phyloP scores from a whole-genome alignment of 2,797 vertebrate genomes.

The Rhynchotus rufescens region DNA sequence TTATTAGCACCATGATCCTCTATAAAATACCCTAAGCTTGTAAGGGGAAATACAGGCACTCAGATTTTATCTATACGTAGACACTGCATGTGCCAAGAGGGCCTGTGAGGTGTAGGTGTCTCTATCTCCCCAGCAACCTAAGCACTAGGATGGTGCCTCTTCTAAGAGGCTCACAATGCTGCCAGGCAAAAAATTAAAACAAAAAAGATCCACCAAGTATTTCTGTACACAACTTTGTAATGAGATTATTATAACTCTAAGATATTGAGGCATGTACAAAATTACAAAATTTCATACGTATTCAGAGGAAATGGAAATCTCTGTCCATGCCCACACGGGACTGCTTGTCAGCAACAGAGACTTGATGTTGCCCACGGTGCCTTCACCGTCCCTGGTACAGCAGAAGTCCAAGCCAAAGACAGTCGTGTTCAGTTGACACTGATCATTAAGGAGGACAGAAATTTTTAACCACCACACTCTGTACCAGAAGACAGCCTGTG shows the following conservation, averaged over 20 bases:
- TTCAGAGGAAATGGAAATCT: background rate
- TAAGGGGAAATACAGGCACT: background rate
- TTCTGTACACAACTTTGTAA: background rate
- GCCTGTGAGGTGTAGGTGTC: background rate
- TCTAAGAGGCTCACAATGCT: background rate
- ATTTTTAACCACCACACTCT: background rate
- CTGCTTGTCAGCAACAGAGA: background rate
- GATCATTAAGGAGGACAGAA: background rate
- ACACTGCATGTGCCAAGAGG: background rate
- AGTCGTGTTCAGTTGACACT: background rate
- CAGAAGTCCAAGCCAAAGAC: background rate
- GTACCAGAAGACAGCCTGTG: background rate
- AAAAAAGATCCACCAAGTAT: background rate
- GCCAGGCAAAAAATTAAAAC: background rate
- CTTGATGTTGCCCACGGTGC: background rate
- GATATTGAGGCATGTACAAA: background rate
- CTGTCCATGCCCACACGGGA: background rate
- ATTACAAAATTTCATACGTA: background rate
- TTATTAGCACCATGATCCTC: background rate
- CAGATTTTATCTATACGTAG: background rate
- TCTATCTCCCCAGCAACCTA: background rate
- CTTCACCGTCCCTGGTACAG: background rate
- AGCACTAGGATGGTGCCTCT: background rate
- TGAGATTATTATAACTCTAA: background rate
- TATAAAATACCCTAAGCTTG: background rate